Conservation (phyloP, 2,888 invertebrate genomes). For the Xanthia togata region DNA sequence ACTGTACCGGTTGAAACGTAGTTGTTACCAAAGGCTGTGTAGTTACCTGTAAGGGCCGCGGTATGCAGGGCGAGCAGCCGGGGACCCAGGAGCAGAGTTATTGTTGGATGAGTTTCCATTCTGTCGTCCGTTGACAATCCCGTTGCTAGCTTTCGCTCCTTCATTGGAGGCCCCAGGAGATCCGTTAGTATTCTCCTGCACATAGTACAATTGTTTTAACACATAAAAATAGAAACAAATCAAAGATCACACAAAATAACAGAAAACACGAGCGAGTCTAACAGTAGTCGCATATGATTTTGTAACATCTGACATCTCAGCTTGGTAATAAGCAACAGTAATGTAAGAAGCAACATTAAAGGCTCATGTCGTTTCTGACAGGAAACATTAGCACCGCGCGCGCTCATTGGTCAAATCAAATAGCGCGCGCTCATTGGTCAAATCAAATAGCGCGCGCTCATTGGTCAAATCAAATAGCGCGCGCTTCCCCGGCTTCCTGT, state of each 20-base stretch:
- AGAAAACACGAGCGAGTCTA: no score
- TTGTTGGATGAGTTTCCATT: slow-evolving; percentile 71
- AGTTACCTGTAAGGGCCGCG: slow-evolving; percentile 83
- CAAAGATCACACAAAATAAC: not conserved
- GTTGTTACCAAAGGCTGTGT: not conserved
- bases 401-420: no score
- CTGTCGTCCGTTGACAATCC: slow-evolving; percentile 45
- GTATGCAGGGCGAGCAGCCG: slow-evolving; percentile 73
- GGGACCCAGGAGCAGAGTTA: slow-evolving; percentile 76
- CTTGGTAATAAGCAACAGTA: no score
- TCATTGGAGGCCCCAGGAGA: slow-evolving; percentile 72
- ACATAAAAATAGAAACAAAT: not conserved
- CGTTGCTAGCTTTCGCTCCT: slow-evolving; percentile 68
- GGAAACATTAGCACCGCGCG: no score
- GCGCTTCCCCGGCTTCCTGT: no score
- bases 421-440: no score
- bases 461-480: no score
- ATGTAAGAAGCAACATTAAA: no score
- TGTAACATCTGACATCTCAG: no score
- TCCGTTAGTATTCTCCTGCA: slow-evolving; percentile 71
- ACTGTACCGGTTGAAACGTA: not conserved
- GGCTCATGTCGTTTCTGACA: no score
- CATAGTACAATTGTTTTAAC: not conserved
- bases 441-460: no score
- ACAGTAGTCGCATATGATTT: no score